Conservation (phyloP, 2,797 vertebrate species). For the Xiphorhynchus erythropygius region DNA sequence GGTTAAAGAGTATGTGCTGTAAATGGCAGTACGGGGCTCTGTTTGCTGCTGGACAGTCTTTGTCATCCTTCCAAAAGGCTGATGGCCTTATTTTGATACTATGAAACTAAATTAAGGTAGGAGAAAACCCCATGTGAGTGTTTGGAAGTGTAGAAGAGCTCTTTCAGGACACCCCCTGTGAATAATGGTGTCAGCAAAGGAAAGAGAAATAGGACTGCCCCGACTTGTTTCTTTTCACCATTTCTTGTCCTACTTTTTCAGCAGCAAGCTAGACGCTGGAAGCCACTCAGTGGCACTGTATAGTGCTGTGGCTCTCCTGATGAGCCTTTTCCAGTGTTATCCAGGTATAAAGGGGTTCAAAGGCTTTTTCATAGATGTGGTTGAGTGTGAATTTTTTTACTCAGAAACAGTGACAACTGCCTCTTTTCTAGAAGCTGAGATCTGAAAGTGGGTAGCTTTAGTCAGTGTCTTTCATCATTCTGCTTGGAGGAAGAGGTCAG, state of each 20-base stretch:
- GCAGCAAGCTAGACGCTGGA: background rate
- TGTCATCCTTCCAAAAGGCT: background rate
- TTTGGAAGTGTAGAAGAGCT: background rate
- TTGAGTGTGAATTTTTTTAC: background rate
- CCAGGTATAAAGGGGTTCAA: background rate
- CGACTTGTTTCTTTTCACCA: background rate
- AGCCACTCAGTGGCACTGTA: background rate
- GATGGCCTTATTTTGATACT: background rate
- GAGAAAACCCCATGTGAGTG: background rate
- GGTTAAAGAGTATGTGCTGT: background rate
- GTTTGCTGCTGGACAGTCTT: background rate
- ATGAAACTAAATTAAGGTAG: background rate
- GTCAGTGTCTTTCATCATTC: conserved; percentile 19
- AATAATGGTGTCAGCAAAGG: background rate
- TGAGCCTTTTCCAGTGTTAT: background rate
- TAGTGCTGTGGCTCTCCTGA: background rate
- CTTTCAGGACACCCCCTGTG: background rate
- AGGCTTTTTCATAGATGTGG: background rate
- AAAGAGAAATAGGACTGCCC: background rate
- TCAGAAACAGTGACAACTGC: background rate
- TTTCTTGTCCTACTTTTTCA: background rate
- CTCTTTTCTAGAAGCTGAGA: background rate
- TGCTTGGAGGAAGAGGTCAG: conserved; percentile 40
- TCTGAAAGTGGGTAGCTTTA: conserved; percentile 1
- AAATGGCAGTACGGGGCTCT: background rate